Conservation (phyloP, 2,797 vertebrate species). For the Lacerta agilis region DNA sequence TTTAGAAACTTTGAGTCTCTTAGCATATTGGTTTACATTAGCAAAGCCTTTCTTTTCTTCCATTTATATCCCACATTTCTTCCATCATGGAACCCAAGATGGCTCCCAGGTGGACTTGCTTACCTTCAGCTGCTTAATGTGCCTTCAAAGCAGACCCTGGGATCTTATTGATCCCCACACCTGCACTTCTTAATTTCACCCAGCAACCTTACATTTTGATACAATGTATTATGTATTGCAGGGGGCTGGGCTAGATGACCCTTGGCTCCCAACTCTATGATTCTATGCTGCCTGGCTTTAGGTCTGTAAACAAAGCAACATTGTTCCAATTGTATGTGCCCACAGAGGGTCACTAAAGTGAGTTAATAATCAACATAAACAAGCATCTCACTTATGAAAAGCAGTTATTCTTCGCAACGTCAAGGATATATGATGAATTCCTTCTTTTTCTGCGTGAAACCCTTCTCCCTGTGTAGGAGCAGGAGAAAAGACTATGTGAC, state of each 20-base stretch:
- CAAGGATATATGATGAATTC: slow-evolving; percentile 71
- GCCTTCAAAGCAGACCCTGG: too few relatives aligned
- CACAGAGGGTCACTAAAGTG: neutral
- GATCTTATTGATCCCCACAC: neutral
- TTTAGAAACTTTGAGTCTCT: neutral
- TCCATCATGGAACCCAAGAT: too few relatives aligned
- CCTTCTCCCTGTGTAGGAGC: slow-evolving; percentile 72
- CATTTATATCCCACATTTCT: too few relatives aligned
- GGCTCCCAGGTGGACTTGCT: too few relatives aligned
- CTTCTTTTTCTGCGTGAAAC: slow-evolving; percentile 73
- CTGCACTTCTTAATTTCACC: neutral
- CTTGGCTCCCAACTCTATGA: too few relatives aligned
- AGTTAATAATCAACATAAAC: slow-evolving; percentile 22
- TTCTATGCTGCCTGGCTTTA: too few relatives aligned
- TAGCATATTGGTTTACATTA: neutral
- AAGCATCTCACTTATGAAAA: slow-evolving; percentile 88
- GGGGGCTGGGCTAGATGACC: too few relatives aligned
- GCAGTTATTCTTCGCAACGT: slow-evolving; percentile 84
- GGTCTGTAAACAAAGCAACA: neutral
- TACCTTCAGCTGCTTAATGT: too few relatives aligned
- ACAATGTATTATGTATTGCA: too few relatives aligned
- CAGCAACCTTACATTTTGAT: neutral
- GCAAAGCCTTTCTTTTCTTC: neutral
- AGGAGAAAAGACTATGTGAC: slow-evolving; percentile 52
- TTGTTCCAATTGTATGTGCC: neutral